These are phyloP conservation scores for Pediacus dermestoides DNA, from an alignment of 2,888 invertebrate species.

Conservation along the genomic window DNA sequence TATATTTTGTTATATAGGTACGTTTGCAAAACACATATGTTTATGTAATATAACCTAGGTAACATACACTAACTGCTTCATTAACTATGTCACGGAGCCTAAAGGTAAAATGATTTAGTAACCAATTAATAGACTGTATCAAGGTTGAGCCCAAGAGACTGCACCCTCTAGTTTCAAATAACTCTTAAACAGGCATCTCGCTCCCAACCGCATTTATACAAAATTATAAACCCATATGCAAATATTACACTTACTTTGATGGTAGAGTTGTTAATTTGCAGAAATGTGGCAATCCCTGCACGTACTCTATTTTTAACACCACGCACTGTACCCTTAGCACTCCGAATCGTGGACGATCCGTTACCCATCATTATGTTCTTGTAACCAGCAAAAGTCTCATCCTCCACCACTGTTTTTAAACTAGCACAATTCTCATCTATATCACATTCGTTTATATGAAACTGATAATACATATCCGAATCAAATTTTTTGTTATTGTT, in stretches of 20 bases:
- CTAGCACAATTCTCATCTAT: slow-evolving; percentile 52
- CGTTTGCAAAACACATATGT: too few relatives aligned
- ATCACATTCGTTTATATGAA: slow-evolving; percentile 78
- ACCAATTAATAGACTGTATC: too few relatives aligned
- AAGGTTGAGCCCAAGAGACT: too few relatives aligned
- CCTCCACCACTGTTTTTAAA: slow-evolving; percentile 43
- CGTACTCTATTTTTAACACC: slow-evolving; percentile 92
- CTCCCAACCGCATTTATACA: too few relatives aligned
- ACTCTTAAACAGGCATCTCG: too few relatives aligned
- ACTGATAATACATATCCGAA: slow-evolving; percentile 76
- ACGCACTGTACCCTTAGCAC: slow-evolving; percentile 88
- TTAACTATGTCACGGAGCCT: too few relatives aligned
- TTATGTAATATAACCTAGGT: too few relatives aligned
- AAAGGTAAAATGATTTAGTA: too few relatives aligned
- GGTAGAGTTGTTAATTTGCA: slow-evolving; percentile 70
- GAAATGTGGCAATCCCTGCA: slow-evolving; percentile 92
- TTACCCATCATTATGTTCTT: slow-evolving; percentile 66
- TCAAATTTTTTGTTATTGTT: slow-evolving; percentile 56
- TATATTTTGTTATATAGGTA: too few relatives aligned
- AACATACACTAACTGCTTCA: too few relatives aligned
- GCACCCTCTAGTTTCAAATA: too few relatives aligned
- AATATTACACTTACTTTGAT: slow-evolving; percentile 71
- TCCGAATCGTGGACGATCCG: slow-evolving; percentile 75
- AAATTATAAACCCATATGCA: neutral
- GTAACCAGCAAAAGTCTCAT: slow-evolving; percentile 75